Evolutionary conservation across 2,797 vertebrate genomes (phyloP).

Genomic region (Myotis planiceps): DNA sequence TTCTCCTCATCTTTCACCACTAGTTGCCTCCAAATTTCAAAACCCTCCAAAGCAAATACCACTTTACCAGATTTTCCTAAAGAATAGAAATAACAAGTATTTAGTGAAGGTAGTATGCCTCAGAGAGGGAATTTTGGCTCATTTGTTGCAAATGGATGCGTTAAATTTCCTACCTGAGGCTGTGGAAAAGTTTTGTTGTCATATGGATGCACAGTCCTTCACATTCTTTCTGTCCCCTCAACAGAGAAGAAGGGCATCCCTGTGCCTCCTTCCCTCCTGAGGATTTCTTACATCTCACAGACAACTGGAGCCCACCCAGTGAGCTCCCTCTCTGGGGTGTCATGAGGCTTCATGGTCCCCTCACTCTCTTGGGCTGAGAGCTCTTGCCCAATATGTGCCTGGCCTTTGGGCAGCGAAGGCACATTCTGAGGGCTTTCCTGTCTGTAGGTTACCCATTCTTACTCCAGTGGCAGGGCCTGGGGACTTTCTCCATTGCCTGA

Average conservation of each 20-base stretch:
- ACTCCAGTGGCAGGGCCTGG: background rate
- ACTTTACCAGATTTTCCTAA: background rate
- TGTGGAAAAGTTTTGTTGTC: background rate
- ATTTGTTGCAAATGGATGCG: conserved; percentile 31
- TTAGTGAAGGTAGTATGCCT: background rate
- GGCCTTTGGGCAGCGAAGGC: background rate
- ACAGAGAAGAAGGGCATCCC: background rate
- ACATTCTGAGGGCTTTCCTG: background rate
- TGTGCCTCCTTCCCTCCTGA: background rate
- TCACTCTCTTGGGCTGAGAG: accelerated
- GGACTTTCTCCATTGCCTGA: background rate
- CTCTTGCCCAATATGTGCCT: background rate
- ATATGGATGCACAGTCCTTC: background rate
- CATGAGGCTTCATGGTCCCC: accelerated
- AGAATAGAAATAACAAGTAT: conserved; percentile 1
- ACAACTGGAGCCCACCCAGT: accelerated
- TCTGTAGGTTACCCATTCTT: too few species aligned
- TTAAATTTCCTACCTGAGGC: conserved; percentile 13
- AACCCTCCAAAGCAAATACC: conserved; percentile 42
- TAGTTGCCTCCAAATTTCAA: conserved; percentile 11
- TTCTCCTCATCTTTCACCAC: background rate
- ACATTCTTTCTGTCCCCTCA: background rate
- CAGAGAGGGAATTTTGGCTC: background rate
- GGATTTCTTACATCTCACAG: background rate
- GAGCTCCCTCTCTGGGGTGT: accelerated